phyloP scores from a whole-genome alignment of 1,140 invertebrate genomes.

The Tetramorium parvispinum region DNA sequence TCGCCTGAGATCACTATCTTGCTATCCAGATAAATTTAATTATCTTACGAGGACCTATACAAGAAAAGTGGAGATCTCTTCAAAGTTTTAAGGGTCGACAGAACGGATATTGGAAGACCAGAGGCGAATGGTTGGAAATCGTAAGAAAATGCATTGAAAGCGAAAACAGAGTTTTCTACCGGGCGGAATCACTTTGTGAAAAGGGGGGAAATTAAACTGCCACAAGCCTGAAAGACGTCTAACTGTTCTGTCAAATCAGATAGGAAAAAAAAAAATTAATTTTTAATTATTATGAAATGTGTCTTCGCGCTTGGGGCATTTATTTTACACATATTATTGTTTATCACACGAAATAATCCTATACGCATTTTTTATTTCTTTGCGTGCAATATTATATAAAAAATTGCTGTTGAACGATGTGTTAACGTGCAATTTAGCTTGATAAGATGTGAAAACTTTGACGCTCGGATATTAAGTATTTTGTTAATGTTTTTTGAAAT shows the following conservation, averaged over 20 bases:
- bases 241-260: background rate
- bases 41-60: background rate
- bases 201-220: slow-evolving; percentile 46
- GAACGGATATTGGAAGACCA: slow-evolving; percentile 55
- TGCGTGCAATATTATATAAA: background rate
- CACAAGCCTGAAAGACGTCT: background rate
- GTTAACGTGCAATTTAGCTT: background rate
- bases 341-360: background rate
- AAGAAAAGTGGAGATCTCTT: slow-evolving; percentile 14
- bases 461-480: slow-evolving; percentile 46
- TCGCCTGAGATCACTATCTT: background rate
- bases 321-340: background rate
- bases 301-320: background rate
- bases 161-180: slow-evolving; percentile 34
- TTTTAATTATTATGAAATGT: background rate
- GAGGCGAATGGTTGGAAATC: slow-evolving; percentile 27
- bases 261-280: background rate
- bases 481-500: background rate
- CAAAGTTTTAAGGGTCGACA: slow-evolving; percentile 47
- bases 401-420: background rate
- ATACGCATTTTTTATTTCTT: background rate
- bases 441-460: slow-evolving; percentile 35
- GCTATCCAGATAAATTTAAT: slow-evolving; percentile 27
- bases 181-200: background rate
- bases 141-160: slow-evolving; percentile 51